Conservation (phyloP, 2,888 invertebrate genomes). For the Chrysotoxum bicinctum region DNA sequence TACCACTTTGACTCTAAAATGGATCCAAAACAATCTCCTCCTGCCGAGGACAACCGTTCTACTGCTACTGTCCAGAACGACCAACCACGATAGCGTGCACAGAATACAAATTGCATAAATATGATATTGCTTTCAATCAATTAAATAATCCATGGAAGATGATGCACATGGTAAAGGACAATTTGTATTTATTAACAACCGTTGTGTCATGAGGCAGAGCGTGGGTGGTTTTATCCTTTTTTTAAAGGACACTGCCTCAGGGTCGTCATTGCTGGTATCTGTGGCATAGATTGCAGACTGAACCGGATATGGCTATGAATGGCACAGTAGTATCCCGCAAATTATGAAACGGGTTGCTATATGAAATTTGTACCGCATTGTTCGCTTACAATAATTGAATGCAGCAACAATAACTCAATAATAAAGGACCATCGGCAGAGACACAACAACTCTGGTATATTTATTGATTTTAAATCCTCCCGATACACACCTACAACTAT, state of each 20-base stretch:
- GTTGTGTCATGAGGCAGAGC: background rate
- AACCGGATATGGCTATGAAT: background rate
- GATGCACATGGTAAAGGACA: slow-evolving; percentile 29
- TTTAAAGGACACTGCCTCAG: background rate
- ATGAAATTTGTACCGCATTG: slow-evolving; percentile 24
- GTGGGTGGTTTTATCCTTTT: slow-evolving; percentile 17
- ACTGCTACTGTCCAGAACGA: background rate
- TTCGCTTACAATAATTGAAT: slow-evolving; percentile 31
- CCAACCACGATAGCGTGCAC: slow-evolving; percentile 14
- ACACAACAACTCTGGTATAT: background rate
- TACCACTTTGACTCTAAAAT: background rate
- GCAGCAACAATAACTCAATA: slow-evolving; percentile 34
- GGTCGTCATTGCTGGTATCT: background rate
- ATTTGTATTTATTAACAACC: slow-evolving; percentile 25
- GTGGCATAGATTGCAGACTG: background rate
- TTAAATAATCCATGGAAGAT: slow-evolving; percentile 32
- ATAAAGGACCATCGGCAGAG: slow-evolving; percentile 7
- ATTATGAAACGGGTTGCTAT: slow-evolving; percentile 2
- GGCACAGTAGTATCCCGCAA: background rate
- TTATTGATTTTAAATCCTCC: slow-evolving; percentile 15
- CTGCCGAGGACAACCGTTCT: background rate
- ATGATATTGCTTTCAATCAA: slow-evolving; percentile 40
- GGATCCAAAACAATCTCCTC: background rate
- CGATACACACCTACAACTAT: too few relatives aligned
- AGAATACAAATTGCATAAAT: slow-evolving; percentile 32